Conservation (phyloP, 2,113 vertebrate genomes). For the Thalassarche chlororhynchos region DNA sequence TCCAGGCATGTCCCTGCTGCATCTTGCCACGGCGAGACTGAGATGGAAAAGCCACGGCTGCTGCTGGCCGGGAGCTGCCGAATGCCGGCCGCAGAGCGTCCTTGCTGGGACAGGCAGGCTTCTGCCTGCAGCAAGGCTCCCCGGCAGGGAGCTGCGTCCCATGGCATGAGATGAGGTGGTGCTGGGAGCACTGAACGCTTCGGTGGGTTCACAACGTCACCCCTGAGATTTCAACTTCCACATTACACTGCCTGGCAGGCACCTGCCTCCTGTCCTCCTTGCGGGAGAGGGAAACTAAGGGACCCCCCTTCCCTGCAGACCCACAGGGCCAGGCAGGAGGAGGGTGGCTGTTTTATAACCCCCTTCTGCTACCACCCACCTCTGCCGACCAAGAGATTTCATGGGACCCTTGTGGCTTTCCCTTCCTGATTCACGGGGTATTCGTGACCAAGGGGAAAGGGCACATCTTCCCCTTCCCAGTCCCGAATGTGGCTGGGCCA, state of each 20-base stretch:
- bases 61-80: neutral
- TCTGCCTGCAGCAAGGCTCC: neutral
- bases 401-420: neutral
- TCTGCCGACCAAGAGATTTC: neutral
- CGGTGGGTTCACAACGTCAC: neutral
- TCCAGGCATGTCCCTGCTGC: neutral
- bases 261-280: neutral
- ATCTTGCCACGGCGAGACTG: neutral
- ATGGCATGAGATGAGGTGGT: accelerated
- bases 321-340: neutral
- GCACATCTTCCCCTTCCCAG: neutral
- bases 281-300: neutral
- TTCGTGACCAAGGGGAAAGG: neutral
- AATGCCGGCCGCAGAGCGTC: accelerated
- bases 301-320: neutral
- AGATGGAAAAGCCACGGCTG: neutral
- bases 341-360: neutral
- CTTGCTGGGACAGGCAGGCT: neutral
- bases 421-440: neutral
- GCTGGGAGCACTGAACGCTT: neutral
- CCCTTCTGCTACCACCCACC: neutral
- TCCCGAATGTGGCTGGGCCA: neutral
- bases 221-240: neutral
- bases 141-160: neutral
- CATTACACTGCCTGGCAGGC: accelerated